Conservation (phyloP, 2,888 invertebrate genomes). For the Taphrorychus bicolor region DNA sequence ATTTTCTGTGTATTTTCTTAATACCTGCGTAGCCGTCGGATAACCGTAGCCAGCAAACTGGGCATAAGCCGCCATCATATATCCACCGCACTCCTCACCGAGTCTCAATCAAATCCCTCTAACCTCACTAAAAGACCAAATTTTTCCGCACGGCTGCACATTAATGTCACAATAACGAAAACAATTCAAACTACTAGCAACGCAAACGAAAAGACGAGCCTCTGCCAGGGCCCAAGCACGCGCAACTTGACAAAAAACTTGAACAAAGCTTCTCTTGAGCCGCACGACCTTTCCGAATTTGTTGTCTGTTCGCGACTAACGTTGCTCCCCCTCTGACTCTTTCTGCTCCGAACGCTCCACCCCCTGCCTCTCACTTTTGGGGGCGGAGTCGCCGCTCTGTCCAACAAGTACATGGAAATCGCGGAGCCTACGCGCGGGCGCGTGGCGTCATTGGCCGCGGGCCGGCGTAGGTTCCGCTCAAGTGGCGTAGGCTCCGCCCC, state of each 20-base stretch:
- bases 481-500: conserved; percentile 45
- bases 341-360: conserved; percentile 53
- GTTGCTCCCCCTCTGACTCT: conserved; percentile 50
- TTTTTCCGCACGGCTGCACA: neutral
- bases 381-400: conserved; percentile 50
- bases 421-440: conserved; percentile 47
- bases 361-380: conserved; percentile 47
- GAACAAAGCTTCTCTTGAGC: conserved; percentile 24
- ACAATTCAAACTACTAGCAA: neutral
- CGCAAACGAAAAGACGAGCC: neutral
- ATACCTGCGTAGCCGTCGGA: conserved; percentile 90
- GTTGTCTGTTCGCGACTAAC: conserved; percentile 59
- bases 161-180: conserved; percentile 1
- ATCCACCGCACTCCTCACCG: neutral
- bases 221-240: neutral
- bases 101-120: neutral
- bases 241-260: conserved; percentile 25
- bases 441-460: conserved; percentile 50
- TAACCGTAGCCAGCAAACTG: conserved; percentile 90
- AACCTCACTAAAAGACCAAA: neutral
- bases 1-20: too few species aligned
- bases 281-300: conserved; percentile 45
- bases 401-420: conserved; percentile 56
- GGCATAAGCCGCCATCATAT: conserved; percentile 79
- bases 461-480: conserved; percentile 43